Evolutionary conservation across 2,113 vertebrate species (phyloP).

Genomic region (Pluvianellus socialis): DNA sequence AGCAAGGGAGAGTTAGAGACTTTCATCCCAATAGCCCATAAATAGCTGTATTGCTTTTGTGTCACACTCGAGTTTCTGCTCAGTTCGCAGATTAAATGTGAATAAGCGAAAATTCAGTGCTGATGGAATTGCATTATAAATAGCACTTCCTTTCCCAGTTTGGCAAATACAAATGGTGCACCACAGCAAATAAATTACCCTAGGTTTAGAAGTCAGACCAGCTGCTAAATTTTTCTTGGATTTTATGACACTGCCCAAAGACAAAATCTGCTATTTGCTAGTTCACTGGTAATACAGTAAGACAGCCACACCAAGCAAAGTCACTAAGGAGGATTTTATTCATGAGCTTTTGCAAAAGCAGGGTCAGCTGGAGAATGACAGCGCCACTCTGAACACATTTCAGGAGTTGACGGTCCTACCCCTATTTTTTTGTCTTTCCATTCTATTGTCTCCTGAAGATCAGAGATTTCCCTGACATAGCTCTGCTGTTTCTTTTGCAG

Average conservation of each 20-base stretch:
- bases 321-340: not conserved
- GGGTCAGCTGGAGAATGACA: not conserved
- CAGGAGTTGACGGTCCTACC: constrained; percentile 70
- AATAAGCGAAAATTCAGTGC: not conserved
- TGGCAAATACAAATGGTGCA: not conserved
- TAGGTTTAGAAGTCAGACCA: not conserved
- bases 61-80: constrained; percentile 8
- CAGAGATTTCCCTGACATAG: constrained; percentile 87
- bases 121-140: constrained; percentile 23
- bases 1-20: not conserved
- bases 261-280: not conserved
- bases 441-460: constrained; percentile 93
- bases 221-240: constrained; percentile 26
- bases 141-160: not conserved
- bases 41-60: constrained; percentile 12
- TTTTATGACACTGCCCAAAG: not conserved
- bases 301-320: not conserved
- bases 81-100: not conserved
- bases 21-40: not conserved
- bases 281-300: not conserved
- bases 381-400: not conserved
- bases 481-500: constrained; percentile 86
- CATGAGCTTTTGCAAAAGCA: not conserved
- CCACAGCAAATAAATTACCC: not conserved
- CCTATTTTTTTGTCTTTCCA: constrained; percentile 97